Percentiles rank a stretch among this genome's conserved stretches.
phyloP scores from a whole-genome alignment of 64 coral and sea anemone genomes.

The Porites lutea region DNA sequence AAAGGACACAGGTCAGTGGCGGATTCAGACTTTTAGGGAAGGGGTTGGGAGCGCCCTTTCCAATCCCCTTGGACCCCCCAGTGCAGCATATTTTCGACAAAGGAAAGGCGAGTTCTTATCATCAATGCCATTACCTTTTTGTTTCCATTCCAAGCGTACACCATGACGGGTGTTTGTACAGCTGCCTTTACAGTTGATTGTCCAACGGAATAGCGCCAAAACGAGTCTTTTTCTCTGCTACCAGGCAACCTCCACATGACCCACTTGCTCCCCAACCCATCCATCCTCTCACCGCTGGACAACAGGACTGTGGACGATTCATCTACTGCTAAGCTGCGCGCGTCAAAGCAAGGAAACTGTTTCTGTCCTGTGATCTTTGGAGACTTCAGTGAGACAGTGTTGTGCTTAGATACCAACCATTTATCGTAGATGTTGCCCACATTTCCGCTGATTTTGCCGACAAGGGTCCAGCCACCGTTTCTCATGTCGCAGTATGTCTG shows the following conservation, averaged over 20 bases:
- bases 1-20: too few relatives aligned
- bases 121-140: conserved; percentile 18
- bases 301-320: conserved; percentile 66
- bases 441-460: conserved; percentile 83
- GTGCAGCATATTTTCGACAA: too few relatives aligned
- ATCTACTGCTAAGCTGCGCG: conserved; percentile 64
- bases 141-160: conserved; percentile 64
- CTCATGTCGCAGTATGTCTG: conserved; percentile 87
- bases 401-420: conserved; percentile 76
- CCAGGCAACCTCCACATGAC: conserved; percentile 69
- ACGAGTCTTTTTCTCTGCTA: conserved; percentile 65
- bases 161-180: conserved; percentile 32
- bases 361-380: conserved; percentile 38
- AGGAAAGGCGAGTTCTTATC: too few relatives aligned
- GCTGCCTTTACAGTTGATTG: conserved; percentile 3
- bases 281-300: conserved; percentile 63
- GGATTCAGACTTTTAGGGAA: too few relatives aligned
- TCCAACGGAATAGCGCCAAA: conserved; percentile 71
- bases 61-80: too few relatives aligned
- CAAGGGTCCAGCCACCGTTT: conserved; percentile 92
- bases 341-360: conserved; percentile 58
- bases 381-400: conserved; percentile 37
- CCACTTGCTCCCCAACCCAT: conserved; percentile 76
- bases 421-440: conserved; percentile 67
- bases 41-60: too few relatives aligned